A percentile compares a stretch with the other conserved stretches of the same genome.
phyloP scores from a whole-genome alignment of 2,888 invertebrate genomes.

The Phortica okadai region DNA sequence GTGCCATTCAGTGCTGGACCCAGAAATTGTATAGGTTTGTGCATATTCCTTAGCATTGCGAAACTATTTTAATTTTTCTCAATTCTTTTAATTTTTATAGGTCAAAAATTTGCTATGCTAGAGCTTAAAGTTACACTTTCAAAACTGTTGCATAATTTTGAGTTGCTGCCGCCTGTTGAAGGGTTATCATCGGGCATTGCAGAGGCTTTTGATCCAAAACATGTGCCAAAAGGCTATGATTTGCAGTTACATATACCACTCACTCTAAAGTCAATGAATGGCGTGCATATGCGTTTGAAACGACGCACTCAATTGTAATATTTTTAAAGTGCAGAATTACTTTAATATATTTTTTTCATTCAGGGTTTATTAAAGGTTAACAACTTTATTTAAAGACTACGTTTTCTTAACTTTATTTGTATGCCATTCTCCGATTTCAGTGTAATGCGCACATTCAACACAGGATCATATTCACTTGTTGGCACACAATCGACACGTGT shows the following conservation, averaged over 20 bases:
- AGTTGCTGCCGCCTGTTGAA: conserved; percentile 70
- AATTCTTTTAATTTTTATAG: conserved; percentile 47
- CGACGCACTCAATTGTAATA: conserved; percentile 31
- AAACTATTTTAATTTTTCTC: background rate
- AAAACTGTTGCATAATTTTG: conserved; percentile 77
- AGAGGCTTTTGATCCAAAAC: conserved; percentile 43
- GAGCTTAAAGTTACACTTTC: conserved; percentile 79
- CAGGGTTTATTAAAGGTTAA: conserved; percentile 20
- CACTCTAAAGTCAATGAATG: conserved; percentile 51
- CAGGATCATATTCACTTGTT: conserved; percentile 58
- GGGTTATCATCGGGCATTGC: conserved; percentile 74
- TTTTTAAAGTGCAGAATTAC: background rate
- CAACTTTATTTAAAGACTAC: conserved; percentile 32
- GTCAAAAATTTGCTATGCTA: conserved; percentile 78
- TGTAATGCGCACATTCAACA: conserved; percentile 76
- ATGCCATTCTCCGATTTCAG: conserved; percentile 77
- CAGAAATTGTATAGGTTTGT: conserved; percentile 76
- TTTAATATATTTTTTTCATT: background rate
- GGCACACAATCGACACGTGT: conserved; percentile 62
- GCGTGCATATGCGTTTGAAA: conserved; percentile 47
- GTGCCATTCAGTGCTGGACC: conserved; percentile 82
- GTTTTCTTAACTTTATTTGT: conserved; percentile 71
- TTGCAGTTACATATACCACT: conserved; percentile 45
- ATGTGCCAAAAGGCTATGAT: conserved; percentile 48
- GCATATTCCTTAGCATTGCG: background rate